A percentile compares a stretch with the other conserved stretches of the same genome.
Evolutionary conservation across 2,888 invertebrate genomes (phyloP).

Genomic region (Anarsia innoxiella): DNA sequence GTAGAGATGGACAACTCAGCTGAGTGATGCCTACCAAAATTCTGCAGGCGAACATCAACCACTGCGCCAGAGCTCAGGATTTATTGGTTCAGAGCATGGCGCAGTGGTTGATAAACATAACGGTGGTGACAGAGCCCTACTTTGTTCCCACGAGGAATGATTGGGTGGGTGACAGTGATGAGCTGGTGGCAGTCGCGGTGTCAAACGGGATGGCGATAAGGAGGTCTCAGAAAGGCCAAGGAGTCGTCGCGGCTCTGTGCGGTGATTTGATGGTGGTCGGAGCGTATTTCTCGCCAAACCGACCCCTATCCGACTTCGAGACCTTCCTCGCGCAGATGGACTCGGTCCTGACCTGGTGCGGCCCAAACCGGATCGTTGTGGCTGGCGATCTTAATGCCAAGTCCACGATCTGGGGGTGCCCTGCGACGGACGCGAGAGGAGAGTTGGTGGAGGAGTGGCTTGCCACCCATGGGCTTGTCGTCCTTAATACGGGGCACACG

Average conservation of each 20-base stretch:
- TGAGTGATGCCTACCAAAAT: neutral
- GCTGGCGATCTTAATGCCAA: neutral
- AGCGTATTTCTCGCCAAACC: neutral
- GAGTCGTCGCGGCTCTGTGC: neutral
- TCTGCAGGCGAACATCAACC: neutral
- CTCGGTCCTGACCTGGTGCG: no score
- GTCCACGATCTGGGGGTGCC: neutral
- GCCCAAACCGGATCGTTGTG: neutral
- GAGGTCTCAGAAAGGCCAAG: no score
- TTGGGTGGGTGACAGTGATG: neutral
- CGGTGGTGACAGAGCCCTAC: neutral
- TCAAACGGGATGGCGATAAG: neutral
- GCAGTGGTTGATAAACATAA: neutral
- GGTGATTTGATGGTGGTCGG: neutral
- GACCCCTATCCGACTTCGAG: neutral
- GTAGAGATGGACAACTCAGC: neutral
- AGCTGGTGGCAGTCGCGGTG: neutral
- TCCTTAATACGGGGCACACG: neutral
- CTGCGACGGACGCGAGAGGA: neutral
- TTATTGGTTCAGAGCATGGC: neutral
- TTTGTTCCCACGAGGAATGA: neutral
- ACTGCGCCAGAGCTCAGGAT: neutral
- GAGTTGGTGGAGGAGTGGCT: neutral
- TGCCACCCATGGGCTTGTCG: neutral
- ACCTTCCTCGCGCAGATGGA: neutral